Percentiles rank a stretch among this genome's conserved stretches.
These are phyloP conservation scores for Cylindroiulus punctatus DNA, from an alignment of 2,888 invertebrate species.

Conservation along the genomic window DNA sequence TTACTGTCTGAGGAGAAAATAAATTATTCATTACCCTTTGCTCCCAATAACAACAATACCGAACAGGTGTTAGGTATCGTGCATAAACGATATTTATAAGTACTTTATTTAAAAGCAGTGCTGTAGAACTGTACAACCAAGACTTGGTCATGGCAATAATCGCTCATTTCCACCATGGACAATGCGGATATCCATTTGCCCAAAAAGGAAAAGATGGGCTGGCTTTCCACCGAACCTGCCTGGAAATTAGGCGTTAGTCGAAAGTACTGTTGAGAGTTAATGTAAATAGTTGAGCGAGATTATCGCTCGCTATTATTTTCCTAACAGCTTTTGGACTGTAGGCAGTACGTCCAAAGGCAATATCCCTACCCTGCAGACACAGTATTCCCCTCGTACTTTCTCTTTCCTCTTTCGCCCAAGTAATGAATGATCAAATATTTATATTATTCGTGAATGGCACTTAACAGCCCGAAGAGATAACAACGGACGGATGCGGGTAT, in stretches of 20 bases:
- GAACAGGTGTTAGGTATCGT: too few species aligned
- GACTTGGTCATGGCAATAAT: too few species aligned
- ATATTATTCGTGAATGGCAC: conserved; percentile 34
- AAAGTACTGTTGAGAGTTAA: conserved; percentile 23
- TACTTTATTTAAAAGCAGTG: too few species aligned
- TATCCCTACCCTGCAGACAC: neutral
- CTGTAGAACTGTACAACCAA: too few species aligned
- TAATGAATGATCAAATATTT: conserved; percentile 42
- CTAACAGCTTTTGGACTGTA: conserved; percentile 16
- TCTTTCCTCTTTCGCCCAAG: conserved; percentile 10
- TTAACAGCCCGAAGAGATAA: conserved; percentile 29
- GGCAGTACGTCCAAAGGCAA: conserved; percentile 15
- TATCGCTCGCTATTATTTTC: conserved; percentile 38
- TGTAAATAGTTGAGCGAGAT: conserved; percentile 31
- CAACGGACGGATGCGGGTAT: conserved; percentile 34
- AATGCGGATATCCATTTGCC: neutral
- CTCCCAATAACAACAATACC: too few species aligned
- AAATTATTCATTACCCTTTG: too few species aligned
- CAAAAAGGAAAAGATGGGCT: neutral
- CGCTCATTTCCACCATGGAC: too few species aligned
- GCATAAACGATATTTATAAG: too few species aligned
- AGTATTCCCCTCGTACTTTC: neutral
- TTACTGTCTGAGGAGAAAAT: too few species aligned
- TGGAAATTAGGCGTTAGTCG: conserved; percentile 33
- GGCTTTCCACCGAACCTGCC: neutral